A percentile compares a stretch with the other conserved stretches of the same genome.
These are phyloP conservation scores for Coreoperca whiteheadi DNA, from an alignment of 2,113 vertebrate genomes.

Conservation along the genomic window DNA sequence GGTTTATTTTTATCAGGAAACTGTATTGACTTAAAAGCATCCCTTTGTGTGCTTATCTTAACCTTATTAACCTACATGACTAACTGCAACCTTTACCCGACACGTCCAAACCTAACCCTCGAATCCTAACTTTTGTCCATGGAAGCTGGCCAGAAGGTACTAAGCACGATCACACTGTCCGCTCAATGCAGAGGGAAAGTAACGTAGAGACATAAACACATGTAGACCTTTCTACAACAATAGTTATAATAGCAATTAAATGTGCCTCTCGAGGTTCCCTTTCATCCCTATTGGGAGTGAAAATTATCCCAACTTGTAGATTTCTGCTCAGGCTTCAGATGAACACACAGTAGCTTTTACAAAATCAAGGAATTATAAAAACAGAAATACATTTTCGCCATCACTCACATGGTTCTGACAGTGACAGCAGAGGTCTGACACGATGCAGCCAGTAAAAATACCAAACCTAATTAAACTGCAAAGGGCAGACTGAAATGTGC, in stretches of 20 bases:
- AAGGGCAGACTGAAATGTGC: not conserved
- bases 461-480: not conserved
- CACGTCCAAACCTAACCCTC: not conserved
- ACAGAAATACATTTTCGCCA: not conserved
- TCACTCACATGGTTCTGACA: not conserved
- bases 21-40: not conserved
- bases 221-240: not conserved
- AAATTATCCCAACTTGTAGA: not conserved
- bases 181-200: not conserved
- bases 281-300: not conserved
- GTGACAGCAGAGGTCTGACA: not conserved
- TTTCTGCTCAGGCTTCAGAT: not conserved
- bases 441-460: not conserved
- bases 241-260: slow-evolving; percentile 4
- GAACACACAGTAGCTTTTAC: not conserved
- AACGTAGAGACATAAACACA: not conserved
- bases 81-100: not conserved
- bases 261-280: not conserved
- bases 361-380: slow-evolving; percentile 10
- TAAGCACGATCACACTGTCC: not conserved
- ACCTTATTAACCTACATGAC: not conserved
- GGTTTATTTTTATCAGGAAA: not conserved
- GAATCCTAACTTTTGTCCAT: not conserved
- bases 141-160: too few relatives aligned
- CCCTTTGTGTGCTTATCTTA: not conserved